Base-by-base conservation (phyloP, 2,888 invertebrate species). In the Anodontia alba region DNA sequence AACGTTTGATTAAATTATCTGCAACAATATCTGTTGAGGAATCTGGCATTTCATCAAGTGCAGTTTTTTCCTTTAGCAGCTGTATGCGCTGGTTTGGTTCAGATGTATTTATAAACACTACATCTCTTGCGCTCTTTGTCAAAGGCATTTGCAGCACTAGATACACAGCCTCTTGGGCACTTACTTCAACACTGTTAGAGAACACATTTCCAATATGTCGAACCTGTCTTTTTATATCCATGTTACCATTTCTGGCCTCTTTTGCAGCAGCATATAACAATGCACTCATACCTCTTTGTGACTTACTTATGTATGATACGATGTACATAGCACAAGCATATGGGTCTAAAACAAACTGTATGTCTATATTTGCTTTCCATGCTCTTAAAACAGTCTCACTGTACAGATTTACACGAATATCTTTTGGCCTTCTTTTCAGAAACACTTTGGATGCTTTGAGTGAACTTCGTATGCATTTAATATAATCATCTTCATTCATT, bases 161-260 rank as follows among this genome's bases (percentile, higher is more conserved):
- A 51, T 83, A 88, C 10, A 75, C 81, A 57, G 88, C 87, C 73
- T 90, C 89, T 82, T 89, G 88, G 1, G 88, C 88, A 54, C 81
- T 76, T 0, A 89, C 73, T 79, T 90, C 88, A 1, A 69, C 69
- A 54, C 43, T 23, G 36, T 69, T 87, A 23, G 78, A 72, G 57
- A 86, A 86, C 1, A 78, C 77, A 70, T 85, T 85, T 15, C 83
- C 81, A 62, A 86, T 80, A 71, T 82, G 84, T 67, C 86, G 54
- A 17, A 87, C 82, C 76, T 87, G 85, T 71, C 70, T 57, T 29
- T 76, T 82, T 20, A 86, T 49, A 68, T 84, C 80, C 23, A 78
- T 43, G 72, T 86, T 84, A 23, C 84, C 86, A 80, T n/a, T 71
- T 54, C 70, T 70, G 0, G 86, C 84, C 75, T 86, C 85, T 76